Percentiles rank a stretch among this genome's conserved stretches.
Conservation (phyloP, 2,113 vertebrate species). For the Strix aluco region DNA sequence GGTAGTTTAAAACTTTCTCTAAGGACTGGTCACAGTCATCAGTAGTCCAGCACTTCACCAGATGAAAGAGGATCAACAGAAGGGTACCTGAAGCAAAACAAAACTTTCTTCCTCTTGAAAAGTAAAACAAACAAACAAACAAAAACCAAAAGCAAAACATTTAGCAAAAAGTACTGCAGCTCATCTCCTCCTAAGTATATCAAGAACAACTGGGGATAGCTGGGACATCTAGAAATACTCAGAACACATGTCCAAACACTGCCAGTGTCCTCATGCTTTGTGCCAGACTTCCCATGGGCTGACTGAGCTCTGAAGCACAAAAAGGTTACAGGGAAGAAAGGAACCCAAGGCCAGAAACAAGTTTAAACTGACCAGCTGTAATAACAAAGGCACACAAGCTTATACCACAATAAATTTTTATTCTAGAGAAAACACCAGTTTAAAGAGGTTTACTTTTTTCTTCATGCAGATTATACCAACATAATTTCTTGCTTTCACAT, state of each 20-base stretch:
- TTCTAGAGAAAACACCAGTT: background rate
- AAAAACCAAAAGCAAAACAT: background rate
- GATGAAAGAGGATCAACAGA: background rate
- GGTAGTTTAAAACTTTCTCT: background rate
- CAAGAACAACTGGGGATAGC: constrained; percentile 1
- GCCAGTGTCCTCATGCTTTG: background rate
- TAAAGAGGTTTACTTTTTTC: background rate
- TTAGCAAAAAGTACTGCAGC: background rate
- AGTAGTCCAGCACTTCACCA: background rate
- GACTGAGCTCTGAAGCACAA: constrained; percentile 28
- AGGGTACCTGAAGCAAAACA: background rate
- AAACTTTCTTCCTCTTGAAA: background rate
- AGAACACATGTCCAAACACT: constrained; percentile 33
- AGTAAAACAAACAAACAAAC: background rate
- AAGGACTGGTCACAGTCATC: background rate
- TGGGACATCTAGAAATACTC: constrained; percentile 57
- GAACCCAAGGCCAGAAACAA: background rate
- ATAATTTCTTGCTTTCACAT: background rate
- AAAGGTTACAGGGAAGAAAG: constrained; percentile 3
- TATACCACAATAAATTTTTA: background rate
- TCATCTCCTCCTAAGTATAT: background rate
- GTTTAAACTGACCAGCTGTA: constrained; percentile 76
- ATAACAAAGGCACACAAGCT: constrained; percentile 71
- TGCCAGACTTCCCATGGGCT: constrained; percentile 54
- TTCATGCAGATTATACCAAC: background rate